Evolutionary conservation across 2,888 invertebrate genomes (phyloP), one percentile per base, ranked within the genome.

Genomic region (Tetragnatha montana): DNA sequence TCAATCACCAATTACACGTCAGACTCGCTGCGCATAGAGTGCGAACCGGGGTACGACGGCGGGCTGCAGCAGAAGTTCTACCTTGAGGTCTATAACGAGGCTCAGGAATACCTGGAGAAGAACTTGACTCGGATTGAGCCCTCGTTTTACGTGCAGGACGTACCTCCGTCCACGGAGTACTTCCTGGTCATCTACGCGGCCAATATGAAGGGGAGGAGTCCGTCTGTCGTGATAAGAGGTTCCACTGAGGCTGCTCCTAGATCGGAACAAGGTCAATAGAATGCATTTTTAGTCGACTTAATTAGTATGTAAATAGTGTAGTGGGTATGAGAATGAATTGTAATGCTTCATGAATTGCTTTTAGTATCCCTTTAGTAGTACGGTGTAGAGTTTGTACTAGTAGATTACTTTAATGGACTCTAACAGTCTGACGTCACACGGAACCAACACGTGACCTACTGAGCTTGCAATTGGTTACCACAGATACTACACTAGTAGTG

Each of bases 41-140:
- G 92, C 51, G 85, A 91, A 68, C 91, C 92, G 69, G 92, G 92
- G 10, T 91, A 92, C 68, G 88, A 89, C 74, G 92, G 92, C 47
- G 92, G 92, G 17, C 86, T 92, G 4, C 91, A 92, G 17, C 92
- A 92, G 78, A 89, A 88, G 47, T 92, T 91, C 81, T 91, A 91
- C 78, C 80, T 92, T 10, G 92, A 92, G 81, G 91, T 92, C 1
- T 92, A 91, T 76, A 91, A 91, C 22, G 86, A 90, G 10, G 89
- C 90, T n/a, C 88, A 91, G 21, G 91, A 92, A 71, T 91, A 91
- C n/a, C 69, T 92, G 73, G 90, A 92, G 81, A 87, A 87, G 22
- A 92, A 92, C 22, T 47, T 92, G n/a, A 92, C 91, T n/a, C 78
- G 85, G 14, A 85, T 91, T 47, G 90, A 91, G 47, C 92, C 92